Base-by-base conservation (phyloP, 2,888 invertebrate species). In the Drepanosiphum platanoidis region DNA sequence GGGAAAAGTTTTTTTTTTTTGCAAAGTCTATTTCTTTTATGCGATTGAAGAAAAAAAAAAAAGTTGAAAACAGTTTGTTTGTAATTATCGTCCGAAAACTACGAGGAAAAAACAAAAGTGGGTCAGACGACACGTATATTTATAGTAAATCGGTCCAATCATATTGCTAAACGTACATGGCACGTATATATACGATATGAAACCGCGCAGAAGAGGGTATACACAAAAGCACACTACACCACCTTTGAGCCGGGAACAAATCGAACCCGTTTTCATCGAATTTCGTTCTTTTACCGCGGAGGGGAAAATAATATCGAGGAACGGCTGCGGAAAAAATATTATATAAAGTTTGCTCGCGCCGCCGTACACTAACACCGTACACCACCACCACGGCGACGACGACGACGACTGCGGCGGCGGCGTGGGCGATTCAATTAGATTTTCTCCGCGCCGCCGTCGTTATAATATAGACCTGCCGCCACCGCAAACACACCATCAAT, bases 361-460 rank as follows among this genome's bases (percentile, higher is more conserved):
- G n/a, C 22, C 9, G 34, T 32, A 64, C 64, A 30, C 18, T 64
- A 66, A 30, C 64, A 30, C 30, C 32, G 8, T 7, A 42, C 61
- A 18, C n/a, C n/a, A n/a, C n/a, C n/a, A n/a, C n/a, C n/a, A n/a
- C n/a, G n/a, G n/a, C n/a, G n/a, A n/a, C n/a, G n/a, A n/a, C n/a
- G n/a, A n/a, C n/a, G n/a, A 15, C n/a, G 22, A 52, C 46, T 15
- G 18, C 74, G 18, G 61, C 32, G 66, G 27, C 34, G 36, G 39
- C 68, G 68, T 32, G 11, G 68, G 27, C 58, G 81, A 81, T 81
- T 81, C 81, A 81, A 81, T 81, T 81, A 81, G 58, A 81, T 81
- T 81, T 71, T 27, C 58, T 71, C 58, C 22, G 58, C 11, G 13
- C 46, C 58, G 32, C 42, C 46, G 18, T 46, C 18, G 30, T 64